Evolutionary conservation across 2,888 invertebrate species (phyloP).

Genomic region (Masnerella sp.): DNA sequence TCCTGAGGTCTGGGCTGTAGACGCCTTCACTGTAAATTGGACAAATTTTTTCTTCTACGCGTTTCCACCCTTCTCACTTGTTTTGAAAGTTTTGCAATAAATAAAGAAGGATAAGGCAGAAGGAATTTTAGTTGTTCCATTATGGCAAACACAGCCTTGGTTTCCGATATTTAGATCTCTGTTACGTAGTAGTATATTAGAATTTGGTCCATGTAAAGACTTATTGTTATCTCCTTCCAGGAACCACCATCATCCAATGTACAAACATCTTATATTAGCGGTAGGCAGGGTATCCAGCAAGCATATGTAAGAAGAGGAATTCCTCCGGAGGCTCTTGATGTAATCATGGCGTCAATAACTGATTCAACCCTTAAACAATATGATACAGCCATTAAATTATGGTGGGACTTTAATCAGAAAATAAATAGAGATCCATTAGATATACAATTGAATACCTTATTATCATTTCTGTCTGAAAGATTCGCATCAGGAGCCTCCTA

Average conservation of each 20-base stretch:
- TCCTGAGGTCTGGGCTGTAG: slow-evolving; percentile 44
- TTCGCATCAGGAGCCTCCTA: slow-evolving; percentile 16
- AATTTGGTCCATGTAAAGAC: slow-evolving; percentile 22
- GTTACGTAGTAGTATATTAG: slow-evolving; percentile 1
- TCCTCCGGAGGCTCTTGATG: slow-evolving; percentile 12
- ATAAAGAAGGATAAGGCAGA: slow-evolving; percentile 27
- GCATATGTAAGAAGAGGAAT: slow-evolving; percentile 34
- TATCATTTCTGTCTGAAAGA: slow-evolving; percentile 18
- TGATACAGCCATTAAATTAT: slow-evolving; percentile 11
- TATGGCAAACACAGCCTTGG: slow-evolving; percentile 49
- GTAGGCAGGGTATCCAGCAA: slow-evolving; percentile 48
- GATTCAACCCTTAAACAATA: slow-evolving; percentile 24
- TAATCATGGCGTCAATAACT: slow-evolving; percentile 20
- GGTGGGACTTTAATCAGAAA: slow-evolving; percentile 17
- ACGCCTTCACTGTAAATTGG: slow-evolving; percentile 62
- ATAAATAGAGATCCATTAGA: slow-evolving; percentile 10
- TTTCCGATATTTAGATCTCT: slow-evolving; percentile 12
- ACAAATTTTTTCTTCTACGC: slow-evolving; percentile 57
- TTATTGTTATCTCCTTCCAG: slow-evolving; percentile 55
- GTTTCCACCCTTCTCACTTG: slow-evolving; percentile 53
- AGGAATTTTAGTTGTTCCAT: slow-evolving; percentile 45
- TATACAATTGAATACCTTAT: neutral
- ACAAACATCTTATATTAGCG: slow-evolving; percentile 31
- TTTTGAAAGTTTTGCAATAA: slow-evolving; percentile 37
- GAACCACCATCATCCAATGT: slow-evolving; percentile 11